Conservation (phyloP, 23 tunicate genomes). For the Halocynthia aurantium region DNA sequence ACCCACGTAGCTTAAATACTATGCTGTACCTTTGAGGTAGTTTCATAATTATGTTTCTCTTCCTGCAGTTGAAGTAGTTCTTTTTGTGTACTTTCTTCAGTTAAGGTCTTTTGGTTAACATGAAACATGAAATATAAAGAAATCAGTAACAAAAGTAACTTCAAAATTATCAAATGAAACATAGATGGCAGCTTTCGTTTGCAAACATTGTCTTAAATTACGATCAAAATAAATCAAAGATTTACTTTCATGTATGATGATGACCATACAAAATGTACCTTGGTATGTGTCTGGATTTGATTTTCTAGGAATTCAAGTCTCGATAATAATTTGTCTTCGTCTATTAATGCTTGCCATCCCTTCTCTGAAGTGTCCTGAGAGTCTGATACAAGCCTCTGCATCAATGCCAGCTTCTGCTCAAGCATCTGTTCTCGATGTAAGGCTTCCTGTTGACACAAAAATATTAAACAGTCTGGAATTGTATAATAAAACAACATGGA, state of each 20-base stretch:
- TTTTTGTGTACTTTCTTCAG: constrained; percentile 56
- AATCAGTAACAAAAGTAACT: too few species aligned
- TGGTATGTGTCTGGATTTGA: constrained; percentile 71
- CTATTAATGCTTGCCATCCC: constrained; percentile 92
- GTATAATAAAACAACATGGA: too few species aligned
- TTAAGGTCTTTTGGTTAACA: constrained; percentile 37
- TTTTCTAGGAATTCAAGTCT: constrained; percentile 86
- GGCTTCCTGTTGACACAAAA: constrained; percentile 52
- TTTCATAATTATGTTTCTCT: constrained; percentile 90
- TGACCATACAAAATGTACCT: constrained; percentile 23
- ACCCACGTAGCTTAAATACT: background rate
- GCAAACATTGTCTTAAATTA: too few species aligned
- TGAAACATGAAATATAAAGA: background rate
- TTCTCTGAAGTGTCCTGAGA: constrained; percentile 87
- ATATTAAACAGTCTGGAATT: too few species aligned
- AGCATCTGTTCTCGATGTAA: constrained; percentile 93
- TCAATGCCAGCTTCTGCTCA: constrained; percentile 90
- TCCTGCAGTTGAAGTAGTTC: constrained; percentile 74
- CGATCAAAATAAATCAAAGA: too few species aligned
- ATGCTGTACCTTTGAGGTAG: constrained; percentile 80
- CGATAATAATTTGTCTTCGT: constrained; percentile 79
- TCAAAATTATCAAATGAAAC: too few species aligned
- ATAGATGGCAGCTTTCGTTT: too few species aligned
- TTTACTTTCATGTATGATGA: too few species aligned
- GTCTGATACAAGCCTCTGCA: constrained; percentile 55